Percentiles rank a stretch among this genome's conserved stretches.
These are phyloP conservation scores for Epinotia bilunana DNA, from an alignment of 2,888 invertebrate species.

Conservation along the genomic window DNA sequence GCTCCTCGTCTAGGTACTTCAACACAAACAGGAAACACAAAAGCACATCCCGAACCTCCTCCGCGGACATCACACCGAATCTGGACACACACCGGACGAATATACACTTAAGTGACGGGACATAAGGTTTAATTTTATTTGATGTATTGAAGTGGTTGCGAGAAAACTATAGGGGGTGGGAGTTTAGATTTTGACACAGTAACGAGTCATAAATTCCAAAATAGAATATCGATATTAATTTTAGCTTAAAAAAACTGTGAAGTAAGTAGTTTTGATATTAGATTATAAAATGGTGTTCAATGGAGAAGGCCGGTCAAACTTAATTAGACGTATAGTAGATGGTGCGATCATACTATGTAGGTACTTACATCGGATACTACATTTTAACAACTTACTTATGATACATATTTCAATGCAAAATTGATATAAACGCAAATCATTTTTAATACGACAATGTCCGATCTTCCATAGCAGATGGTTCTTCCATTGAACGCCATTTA, in stretches of 20 bases:
- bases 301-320: conserved; percentile 4
- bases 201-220: no score
- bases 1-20: conserved; percentile 95
- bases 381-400: no score
- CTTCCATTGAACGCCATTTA: background rate
- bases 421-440: background rate
- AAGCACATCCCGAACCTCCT: conserved; percentile 94
- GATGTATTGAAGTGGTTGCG: conserved; percentile 20
- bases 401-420: no score
- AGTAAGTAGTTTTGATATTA: background rate
- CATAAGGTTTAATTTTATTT: conserved; percentile 3
- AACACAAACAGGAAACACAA: conserved; percentile 95
- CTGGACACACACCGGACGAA: conserved; percentile 59
- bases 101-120: conserved; percentile 37
- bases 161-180: background rate
- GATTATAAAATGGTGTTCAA: background rate
- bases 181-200: background rate
- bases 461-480: background rate
- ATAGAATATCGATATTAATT: no score
- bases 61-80: conserved; percentile 83
- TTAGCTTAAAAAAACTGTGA: no score
- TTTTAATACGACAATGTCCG: background rate
- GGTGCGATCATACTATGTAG: no score
- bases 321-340: no score
- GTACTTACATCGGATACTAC: no score